Evolutionary conservation across 2,113 vertebrate species (phyloP), one percentile per base, ranked within the genome.

Genomic region (Sula dactylatra): DNA sequence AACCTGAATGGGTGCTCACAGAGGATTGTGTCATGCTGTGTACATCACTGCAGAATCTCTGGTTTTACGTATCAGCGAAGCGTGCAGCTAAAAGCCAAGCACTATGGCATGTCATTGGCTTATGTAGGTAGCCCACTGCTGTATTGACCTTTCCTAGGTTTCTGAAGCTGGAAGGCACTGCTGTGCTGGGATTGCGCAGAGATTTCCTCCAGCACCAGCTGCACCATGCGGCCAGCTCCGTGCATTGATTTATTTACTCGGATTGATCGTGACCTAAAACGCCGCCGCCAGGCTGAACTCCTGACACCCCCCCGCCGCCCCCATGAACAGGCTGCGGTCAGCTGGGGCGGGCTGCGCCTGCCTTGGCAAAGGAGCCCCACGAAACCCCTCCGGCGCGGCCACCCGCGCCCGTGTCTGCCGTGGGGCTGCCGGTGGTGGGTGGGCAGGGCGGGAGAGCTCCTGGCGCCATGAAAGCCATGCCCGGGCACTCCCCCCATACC

Each of bases 321-420:
- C 11, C 2, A 25, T 11, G 10, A 62, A 14, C 9, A 27, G 34
- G 34, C 9, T 6, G 42, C 2, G 36, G 34, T 11, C 64, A 71
- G 20, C 32, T 15, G 14, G 69, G 18, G 29, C 36, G 32, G 16
- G 10, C 32, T 8, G 16, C 3, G 2, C 6, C 32, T 14, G 27
- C 24, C 27, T 21, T 9, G 13, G 15, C 16, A 12, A 61, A 16
- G 42, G 47, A 1, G 8, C 11, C 25, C 31, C 13, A 3, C 8
- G 1, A 27, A 29, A 7, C 0, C 12, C 21, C 82, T 74, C 5
- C 5, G 4, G 22, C 26, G 2, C 0, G 9, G 26, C 36, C 27
- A 2, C 22, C 1, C 1, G 17, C 2, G 17, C 6, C 25, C 9
- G 2, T 1, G 4, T 10, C 24, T 4, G n/a, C n/a, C 5, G 4